Percentiles rank a stretch among this genome's conserved stretches.
These are phyloP conservation scores for Phalloptychus januarius DNA, from an alignment of 2,797 vertebrate species.

Conservation along the genomic window DNA sequence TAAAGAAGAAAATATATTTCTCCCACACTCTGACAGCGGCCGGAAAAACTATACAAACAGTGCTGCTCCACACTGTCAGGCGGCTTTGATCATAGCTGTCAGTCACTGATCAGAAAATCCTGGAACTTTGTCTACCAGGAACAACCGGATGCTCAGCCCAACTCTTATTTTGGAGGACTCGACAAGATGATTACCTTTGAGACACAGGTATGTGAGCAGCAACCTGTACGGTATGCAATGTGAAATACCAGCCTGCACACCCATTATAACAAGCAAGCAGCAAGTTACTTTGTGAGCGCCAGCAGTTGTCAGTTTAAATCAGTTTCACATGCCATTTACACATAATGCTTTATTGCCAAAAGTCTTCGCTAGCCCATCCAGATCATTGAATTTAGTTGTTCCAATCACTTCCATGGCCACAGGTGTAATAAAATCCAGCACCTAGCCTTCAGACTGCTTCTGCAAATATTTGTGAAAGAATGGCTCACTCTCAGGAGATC, in stretches of 20 bases:
- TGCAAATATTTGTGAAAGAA: not conserved
- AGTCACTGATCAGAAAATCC: constrained; percentile 7
- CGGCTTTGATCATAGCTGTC: constrained; percentile 43
- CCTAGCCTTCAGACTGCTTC: not conserved
- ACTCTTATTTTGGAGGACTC: constrained; percentile 5
- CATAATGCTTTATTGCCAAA: not conserved
- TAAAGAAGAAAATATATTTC: constrained; percentile 22
- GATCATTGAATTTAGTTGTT: constrained; percentile 1
- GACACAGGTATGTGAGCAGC: constrained; percentile 8
- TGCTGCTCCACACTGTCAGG: constrained; percentile 12
- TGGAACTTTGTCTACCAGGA: constrained; percentile 3
- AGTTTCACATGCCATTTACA: not conserved
- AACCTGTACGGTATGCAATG: constrained; percentile 3
- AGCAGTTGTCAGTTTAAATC: not conserved
- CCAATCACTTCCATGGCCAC: not conserved
- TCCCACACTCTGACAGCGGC: constrained; percentile 18
- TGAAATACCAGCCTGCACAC: not conserved
- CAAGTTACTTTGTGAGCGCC: not conserved
- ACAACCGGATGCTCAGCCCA: constrained; percentile 9
- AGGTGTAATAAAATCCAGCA: not conserved
- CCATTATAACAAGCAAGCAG: not conserved
- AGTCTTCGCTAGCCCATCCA: not conserved
- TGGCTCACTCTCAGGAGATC: not conserved
- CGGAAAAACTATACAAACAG: constrained; percentile 17
- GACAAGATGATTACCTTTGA: constrained; percentile 9